These are phyloP conservation scores for Carlito syrichta DNA, from an alignment of 2,113 vertebrate genomes.

Conservation along the genomic window DNA sequence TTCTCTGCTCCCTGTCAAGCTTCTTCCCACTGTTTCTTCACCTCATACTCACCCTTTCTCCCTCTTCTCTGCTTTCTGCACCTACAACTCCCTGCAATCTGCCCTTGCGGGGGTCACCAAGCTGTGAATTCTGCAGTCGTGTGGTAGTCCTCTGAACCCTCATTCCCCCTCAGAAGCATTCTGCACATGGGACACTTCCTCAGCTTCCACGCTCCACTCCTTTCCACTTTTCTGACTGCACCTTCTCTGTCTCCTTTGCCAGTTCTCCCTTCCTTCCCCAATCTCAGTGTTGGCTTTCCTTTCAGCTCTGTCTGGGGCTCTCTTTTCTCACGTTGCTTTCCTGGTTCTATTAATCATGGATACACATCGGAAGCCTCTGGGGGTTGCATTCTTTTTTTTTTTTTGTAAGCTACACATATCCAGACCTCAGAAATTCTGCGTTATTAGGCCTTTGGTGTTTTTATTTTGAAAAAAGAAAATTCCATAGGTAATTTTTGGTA, in stretches of 20 bases:
- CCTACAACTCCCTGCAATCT: background rate
- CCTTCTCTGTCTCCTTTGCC: background rate
- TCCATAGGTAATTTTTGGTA: background rate
- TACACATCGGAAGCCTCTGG: background rate
- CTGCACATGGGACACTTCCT: background rate
- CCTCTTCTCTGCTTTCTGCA: background rate
- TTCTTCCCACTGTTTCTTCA: no score
- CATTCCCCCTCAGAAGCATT: background rate
- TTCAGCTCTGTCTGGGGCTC: background rate
- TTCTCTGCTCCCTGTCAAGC: background rate
- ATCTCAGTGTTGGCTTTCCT: background rate
- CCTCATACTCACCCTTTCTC: rapidly evolving
- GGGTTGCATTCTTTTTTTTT: no score
- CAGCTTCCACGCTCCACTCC: background rate
- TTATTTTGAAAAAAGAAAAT: constrained; percentile 27
- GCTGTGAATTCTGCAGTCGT: background rate
- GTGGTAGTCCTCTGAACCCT: background rate
- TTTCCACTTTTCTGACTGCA: background rate
- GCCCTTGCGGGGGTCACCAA: background rate
- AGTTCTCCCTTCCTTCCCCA: background rate
- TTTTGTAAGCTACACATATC: background rate
- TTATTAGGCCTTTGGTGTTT: background rate
- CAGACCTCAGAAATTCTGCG: background rate
- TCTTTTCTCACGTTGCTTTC: background rate
- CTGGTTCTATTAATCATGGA: background rate